Percentiles rank a stretch among this genome's conserved stretches.
phyloP scores from a whole-genome alignment of 2,888 invertebrate species.

The Plebejus anna region DNA sequence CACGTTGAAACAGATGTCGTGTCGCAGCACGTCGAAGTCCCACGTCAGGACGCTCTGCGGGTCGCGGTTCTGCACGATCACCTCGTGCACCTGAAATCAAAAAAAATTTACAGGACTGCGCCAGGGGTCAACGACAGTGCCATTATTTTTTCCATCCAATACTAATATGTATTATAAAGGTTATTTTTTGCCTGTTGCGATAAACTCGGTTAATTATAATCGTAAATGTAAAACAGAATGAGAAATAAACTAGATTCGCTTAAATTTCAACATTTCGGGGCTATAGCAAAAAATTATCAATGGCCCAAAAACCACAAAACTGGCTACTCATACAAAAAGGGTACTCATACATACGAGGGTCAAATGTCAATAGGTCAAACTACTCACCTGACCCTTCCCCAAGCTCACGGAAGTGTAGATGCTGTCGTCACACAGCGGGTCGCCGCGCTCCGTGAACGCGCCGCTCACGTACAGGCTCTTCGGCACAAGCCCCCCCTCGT shows the following conservation, averaged over 20 bases:
- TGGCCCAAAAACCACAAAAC: no score
- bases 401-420: conserved; percentile 85
- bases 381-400: conserved; percentile 78
- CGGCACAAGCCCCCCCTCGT: conserved; percentile 93
- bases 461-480: conserved; percentile 90
- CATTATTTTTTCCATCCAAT: not conserved
- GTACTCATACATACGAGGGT: no score
- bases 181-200: no score
- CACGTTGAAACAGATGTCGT: conserved; percentile 92
- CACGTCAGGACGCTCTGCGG: conserved; percentile 95
- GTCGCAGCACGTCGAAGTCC: conserved; percentile 97
- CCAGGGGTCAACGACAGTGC: not conserved
- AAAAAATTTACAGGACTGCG: no score
- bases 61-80: conserved; percentile 88
- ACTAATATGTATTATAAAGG: no score
- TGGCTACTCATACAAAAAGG: no score
- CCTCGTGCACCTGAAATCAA: conserved; percentile 83
- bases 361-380: no score
- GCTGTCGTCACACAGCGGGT: conserved; percentile 82
- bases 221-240: no score
- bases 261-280: no score
- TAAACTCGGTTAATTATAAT: no score
- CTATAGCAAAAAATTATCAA: no score
- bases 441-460: conserved; percentile 70
- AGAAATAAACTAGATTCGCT: no score